phyloP scores from a whole-genome alignment of 2,797 vertebrate genomes.

The Pampus argenteus region DNA sequence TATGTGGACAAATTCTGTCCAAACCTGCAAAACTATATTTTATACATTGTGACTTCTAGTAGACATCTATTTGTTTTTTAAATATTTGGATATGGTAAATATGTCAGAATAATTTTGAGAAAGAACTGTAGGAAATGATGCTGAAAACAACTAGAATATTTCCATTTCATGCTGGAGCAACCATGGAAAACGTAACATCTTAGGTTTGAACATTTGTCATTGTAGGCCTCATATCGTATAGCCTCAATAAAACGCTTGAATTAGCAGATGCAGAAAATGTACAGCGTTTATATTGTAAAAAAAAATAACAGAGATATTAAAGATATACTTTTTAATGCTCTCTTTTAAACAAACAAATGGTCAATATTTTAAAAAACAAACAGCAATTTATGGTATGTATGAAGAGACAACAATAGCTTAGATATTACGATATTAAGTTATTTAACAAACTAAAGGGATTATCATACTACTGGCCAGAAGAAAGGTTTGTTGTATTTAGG shows the following conservation, averaged over 20 bases:
- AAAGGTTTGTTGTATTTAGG: too few relatives aligned
- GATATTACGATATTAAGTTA: background rate
- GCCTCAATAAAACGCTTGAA: slow-evolving; percentile 2
- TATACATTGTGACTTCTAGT: too few relatives aligned
- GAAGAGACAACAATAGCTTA: background rate
- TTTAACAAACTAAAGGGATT: background rate
- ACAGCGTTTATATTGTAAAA: background rate
- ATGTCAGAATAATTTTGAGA: background rate
- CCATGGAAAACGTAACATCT: slow-evolving; percentile 6
- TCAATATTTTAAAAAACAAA: background rate
- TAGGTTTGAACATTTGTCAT: background rate
- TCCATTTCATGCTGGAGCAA: slow-evolving; percentile 5
- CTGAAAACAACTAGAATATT: background rate
- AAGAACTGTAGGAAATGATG: background rate
- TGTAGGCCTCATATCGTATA: background rate
- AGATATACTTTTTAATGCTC: background rate
- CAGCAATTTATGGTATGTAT: background rate
- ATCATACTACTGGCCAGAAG: background rate
- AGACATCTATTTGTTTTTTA: too few relatives aligned
- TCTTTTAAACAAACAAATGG: background rate
- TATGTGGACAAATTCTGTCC: background rate
- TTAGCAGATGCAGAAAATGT: background rate
- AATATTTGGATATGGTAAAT: background rate
- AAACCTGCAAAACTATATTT: background rate
- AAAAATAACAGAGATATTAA: background rate